Evolutionary conservation across 2,113 vertebrate species (phyloP).

Genomic region (Bubo scandiacus): DNA sequence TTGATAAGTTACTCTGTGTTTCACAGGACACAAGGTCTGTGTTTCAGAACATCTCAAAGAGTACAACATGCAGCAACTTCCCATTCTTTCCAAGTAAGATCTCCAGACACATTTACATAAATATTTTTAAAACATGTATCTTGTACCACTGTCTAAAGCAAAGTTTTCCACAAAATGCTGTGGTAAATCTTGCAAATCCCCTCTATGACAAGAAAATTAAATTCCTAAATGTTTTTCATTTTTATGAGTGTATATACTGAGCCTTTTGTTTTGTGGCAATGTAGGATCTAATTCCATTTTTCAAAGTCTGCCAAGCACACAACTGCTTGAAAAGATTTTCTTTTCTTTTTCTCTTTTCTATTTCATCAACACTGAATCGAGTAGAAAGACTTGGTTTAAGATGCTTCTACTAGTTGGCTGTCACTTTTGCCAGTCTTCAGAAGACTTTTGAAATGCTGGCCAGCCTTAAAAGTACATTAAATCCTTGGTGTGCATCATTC

Average conservation of each 20-base stretch:
- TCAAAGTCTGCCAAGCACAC: slow-evolving; percentile 3
- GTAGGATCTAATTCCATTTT: slow-evolving; percentile 23
- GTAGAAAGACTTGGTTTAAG: background rate
- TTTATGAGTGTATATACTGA: background rate
- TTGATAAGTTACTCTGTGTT: background rate
- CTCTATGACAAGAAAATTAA: background rate
- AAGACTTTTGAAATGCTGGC: slow-evolving; percentile 21
- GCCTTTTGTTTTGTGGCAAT: background rate
- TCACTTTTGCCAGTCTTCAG: background rate
- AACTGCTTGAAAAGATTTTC: background rate
- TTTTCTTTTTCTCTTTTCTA: background rate
- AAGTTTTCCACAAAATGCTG: background rate
- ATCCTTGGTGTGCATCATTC: background rate
- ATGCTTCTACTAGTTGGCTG: background rate
- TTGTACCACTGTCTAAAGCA: background rate
- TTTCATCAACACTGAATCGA: background rate
- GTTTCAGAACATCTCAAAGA: background rate
- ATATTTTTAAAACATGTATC: background rate
- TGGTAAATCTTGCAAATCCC: background rate
- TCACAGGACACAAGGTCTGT: background rate
- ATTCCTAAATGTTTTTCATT: background rate
- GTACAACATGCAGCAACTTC: background rate
- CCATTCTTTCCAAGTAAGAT: background rate
- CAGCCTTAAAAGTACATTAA: slow-evolving; percentile 2
- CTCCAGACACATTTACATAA: background rate